These are phyloP conservation scores for Todiramphus chloris DNA, from an alignment of 2,113 vertebrate genomes.

Conservation along the genomic window DNA sequence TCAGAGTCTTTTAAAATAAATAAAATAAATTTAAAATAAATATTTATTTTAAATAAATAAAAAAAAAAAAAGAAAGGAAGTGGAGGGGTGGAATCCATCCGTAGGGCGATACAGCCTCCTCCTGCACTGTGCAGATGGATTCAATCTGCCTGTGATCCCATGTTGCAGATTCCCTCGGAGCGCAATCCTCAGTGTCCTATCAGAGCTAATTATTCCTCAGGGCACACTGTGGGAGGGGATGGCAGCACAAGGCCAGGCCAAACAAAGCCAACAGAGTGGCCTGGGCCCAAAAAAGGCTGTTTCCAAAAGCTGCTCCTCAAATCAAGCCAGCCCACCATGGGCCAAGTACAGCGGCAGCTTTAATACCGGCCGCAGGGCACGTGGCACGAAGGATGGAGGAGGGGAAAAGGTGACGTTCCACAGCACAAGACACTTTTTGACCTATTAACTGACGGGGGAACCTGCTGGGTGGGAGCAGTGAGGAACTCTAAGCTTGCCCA, in stretches of 20 bases:
- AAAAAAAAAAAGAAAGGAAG: too few relatives aligned
- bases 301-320: not conserved
- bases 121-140: not conserved
- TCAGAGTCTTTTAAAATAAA: not conserved
- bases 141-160: constrained; percentile 53
- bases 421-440: not conserved
- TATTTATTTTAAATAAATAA: too few relatives aligned
- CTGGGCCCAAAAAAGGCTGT: not conserved
- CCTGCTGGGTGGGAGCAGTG: not conserved
- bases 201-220: constrained; percentile 3
- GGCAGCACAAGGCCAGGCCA: not conserved
- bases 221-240: not conserved
- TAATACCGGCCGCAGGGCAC: not conserved
- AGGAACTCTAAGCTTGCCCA: not conserved
- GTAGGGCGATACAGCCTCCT: not conserved
- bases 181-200: not conserved
- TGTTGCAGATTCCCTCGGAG: constrained; percentile 52
- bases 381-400: fast-evolving
- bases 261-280: not conserved
- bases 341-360: fast-evolving
- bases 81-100: not conserved
- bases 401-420: not conserved
- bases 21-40: not conserved
- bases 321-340: not conserved
- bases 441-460: not conserved